These are phyloP conservation scores for Gymnocheta viridis DNA, from an alignment of 2,888 invertebrate species.

Conservation along the genomic window DNA sequence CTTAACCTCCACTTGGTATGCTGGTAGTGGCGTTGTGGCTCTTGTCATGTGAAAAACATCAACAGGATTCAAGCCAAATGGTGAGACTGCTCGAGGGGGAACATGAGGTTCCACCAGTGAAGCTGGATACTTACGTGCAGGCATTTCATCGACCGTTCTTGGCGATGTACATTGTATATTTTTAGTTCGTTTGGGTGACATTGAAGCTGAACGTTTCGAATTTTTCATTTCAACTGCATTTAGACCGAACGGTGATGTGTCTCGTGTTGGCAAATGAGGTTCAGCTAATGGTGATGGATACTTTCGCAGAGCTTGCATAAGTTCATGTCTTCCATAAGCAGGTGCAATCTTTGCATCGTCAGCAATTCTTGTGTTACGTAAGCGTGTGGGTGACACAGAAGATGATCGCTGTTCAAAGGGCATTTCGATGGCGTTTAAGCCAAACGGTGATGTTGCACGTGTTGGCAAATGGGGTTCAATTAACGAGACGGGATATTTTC, in stretches of 20 bases:
- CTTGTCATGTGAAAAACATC: neutral
- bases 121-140: constrained; percentile 74
- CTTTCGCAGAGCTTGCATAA: constrained; percentile 44
- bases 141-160: neutral
- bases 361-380: neutral
- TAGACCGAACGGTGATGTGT: constrained; percentile 57
- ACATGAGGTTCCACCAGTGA: constrained; percentile 73
- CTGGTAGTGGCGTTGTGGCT: constrained; percentile 15
- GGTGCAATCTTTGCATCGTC: neutral
- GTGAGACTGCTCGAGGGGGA: constrained; percentile 70
- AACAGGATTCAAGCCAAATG: constrained; percentile 68
- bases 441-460: constrained; percentile 74
- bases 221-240: constrained; percentile 60
- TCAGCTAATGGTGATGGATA: constrained; percentile 70
- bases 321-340: neutral
- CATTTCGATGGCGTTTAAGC: constrained; percentile 71
- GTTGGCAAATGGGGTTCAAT: constrained; percentile 61
- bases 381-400: constrained; percentile 36
- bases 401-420: constrained; percentile 26
- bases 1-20: neutral
- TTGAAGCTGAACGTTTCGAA: constrained; percentile 22
- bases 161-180: neutral
- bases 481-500: constrained; percentile 49
- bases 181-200: constrained; percentile 11
- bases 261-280: constrained; percentile 71